phyloP scores from a whole-genome alignment of 1,140 invertebrate species.

The Asobara japonica region DNA sequence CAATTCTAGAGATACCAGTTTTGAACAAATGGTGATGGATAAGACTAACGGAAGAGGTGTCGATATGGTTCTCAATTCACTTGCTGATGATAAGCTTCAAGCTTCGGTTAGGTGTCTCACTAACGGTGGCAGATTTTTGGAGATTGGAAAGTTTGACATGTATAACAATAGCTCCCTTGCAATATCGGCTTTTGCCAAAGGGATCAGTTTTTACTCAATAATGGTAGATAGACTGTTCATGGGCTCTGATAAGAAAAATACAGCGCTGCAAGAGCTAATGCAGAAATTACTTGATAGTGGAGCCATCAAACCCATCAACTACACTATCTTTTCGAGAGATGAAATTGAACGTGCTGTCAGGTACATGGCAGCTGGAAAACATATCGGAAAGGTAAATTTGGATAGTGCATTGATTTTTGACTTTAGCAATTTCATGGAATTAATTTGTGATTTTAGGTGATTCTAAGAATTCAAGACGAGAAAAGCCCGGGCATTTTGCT shows the following conservation, averaged over 20 bases:
- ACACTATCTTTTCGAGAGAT: constrained; percentile 59
- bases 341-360: constrained; percentile 67
- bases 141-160: constrained; percentile 83
- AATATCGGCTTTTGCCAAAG: constrained; percentile 83
- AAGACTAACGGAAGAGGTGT: constrained; percentile 75
- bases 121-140: constrained; percentile 74
- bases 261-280: constrained; percentile 54
- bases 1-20: constrained; percentile 77
- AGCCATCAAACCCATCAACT: constrained; percentile 63
- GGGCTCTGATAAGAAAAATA: constrained; percentile 49
- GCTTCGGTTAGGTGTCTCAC: constrained; percentile 82
- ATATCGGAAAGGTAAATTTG: constrained; percentile 73
- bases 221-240: constrained; percentile 74
- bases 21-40: constrained; percentile 75
- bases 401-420: not conserved
- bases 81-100: constrained; percentile 82
- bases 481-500: constrained; percentile 49
- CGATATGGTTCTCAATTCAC: too few species aligned
- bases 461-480: constrained; percentile 70
- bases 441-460: constrained; percentile 55
- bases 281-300: constrained; percentile 67
- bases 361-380: constrained; percentile 78
- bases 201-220: constrained; percentile 82
- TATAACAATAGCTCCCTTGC: constrained; percentile 72
- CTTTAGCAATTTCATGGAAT: not conserved